Evolutionary conservation across 2,113 vertebrate genomes (phyloP), one percentile per base, ranked within the genome.

Genomic region (Carassius carassius): DNA sequence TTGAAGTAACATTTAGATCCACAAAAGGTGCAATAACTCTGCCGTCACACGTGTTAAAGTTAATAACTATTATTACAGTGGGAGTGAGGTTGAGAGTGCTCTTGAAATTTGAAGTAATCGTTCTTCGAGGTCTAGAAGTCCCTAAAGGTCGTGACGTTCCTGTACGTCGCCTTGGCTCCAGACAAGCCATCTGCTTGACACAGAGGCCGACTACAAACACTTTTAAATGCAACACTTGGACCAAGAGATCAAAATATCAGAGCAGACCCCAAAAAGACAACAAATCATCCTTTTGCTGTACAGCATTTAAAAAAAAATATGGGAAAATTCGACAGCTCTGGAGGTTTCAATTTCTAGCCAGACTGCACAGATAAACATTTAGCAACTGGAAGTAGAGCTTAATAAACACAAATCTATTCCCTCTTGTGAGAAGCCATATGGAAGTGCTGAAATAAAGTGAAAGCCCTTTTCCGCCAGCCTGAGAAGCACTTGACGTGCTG

Each of bases 401-500:
- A 83, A 83, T 86, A 83, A 85, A 86, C 75, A 82, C 25, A 51
- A 51, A 83, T 76, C 58, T 51, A 65, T 88, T 86, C 83, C 78
- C 78, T 87, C n/a, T 74, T 49, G 13, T 9, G 51, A 54, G 41
- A 54, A 29, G 60, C 47, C 75, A 70, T 51, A 41, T 73, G 80
- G 69, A 86, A 78, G 60, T 67, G 19, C 81, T 25, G n/a, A 70
- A 84, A 85, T 16, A 70, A 86, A 83, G 73, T 82, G 14, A 82
- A 84, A 62, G 72, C 37, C 44, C 74, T 78, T 79, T 65, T 83
- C 62, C n/a, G 35, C 56, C 69, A 41, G 65, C 69, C 10, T 3
- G 25, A 81, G 74, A 44, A 84, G 25, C 74, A 79, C 83, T 88
- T 87, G 86, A 87, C 87, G 81, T 69, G 16, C 84, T 83, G 85